These are phyloP conservation scores for Conomelus anceps DNA, from an alignment of 2,888 invertebrate genomes.

Conservation along the genomic window DNA sequence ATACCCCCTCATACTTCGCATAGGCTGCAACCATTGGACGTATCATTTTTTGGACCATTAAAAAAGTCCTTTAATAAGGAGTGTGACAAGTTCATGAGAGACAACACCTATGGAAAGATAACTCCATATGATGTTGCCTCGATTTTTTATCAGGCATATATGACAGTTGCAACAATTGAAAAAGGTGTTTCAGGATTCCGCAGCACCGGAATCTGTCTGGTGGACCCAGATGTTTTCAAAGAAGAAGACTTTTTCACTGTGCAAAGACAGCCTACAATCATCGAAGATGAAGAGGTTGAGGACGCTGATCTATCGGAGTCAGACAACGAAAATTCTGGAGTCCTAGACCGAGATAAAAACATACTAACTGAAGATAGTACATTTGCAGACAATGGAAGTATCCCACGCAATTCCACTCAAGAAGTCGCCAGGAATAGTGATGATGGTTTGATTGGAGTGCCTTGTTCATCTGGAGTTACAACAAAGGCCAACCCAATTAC, in stretches of 20 bases:
- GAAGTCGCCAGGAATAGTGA: neutral
- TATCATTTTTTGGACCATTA: conserved; percentile 35
- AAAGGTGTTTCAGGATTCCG: neutral
- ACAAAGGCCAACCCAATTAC: no score
- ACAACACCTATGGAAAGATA: conserved; percentile 12
- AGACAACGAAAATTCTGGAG: neutral
- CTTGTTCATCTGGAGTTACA: neutral
- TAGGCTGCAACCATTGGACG: conserved; percentile 33
- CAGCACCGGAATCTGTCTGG: neutral
- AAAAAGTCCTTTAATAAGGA: conserved; percentile 35
- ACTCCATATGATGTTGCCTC: conserved; percentile 17
- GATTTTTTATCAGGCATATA: conserved; percentile 5
- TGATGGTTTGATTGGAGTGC: conserved; percentile 5
- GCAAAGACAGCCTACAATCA: neutral
- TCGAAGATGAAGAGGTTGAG: neutral
- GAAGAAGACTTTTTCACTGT: neutral
- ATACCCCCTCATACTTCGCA: conserved; percentile 37
- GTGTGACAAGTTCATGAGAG: conserved; percentile 35
- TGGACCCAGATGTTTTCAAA: neutral
- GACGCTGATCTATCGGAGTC: neutral
- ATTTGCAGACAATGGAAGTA: neutral
- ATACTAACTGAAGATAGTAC: no score
- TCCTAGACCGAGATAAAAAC: neutral
- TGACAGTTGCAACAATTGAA: neutral
- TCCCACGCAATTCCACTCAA: neutral